Conservation (phyloP, 2,113 vertebrate genomes). For the Odocoileus virginianus region DNA sequence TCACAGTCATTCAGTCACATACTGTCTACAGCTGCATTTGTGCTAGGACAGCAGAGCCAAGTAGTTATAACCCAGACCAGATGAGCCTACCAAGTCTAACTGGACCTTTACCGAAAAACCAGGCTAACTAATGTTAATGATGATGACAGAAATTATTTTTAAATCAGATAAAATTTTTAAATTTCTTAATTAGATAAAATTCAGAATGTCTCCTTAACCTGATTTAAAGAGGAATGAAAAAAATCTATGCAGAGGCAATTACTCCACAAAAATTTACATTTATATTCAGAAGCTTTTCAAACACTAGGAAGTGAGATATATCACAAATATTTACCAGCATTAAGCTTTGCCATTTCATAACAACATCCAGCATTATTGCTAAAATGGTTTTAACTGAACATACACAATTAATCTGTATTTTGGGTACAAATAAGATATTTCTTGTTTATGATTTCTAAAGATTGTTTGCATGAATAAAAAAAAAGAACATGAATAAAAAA, state of each 20-base stretch:
- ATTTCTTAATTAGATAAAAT: background rate
- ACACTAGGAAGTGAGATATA: background rate
- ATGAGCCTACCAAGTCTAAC: background rate
- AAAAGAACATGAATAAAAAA: background rate
- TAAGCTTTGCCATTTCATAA: background rate
- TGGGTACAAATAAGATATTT: background rate
- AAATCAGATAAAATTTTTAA: background rate
- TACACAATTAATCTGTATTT: background rate
- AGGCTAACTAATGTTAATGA: background rate
- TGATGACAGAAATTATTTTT: background rate
- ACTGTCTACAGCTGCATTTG: background rate
- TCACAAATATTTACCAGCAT: conserved; percentile 15
- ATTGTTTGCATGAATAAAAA: background rate
- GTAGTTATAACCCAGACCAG: background rate
- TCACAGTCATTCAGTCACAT: background rate
- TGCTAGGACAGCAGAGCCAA: background rate
- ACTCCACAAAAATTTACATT: conserved; percentile 14
- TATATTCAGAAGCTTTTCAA: conserved; percentile 3
- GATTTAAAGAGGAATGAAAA: background rate
- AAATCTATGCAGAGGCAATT: background rate
- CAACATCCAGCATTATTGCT: background rate
- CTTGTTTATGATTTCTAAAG: background rate
- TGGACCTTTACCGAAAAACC: background rate
- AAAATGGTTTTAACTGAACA: background rate
- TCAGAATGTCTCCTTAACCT: conserved; percentile 26